These are phyloP conservation scores for Ia io DNA, from an alignment of 2,113 vertebrate genomes.

Conservation along the genomic window DNA sequence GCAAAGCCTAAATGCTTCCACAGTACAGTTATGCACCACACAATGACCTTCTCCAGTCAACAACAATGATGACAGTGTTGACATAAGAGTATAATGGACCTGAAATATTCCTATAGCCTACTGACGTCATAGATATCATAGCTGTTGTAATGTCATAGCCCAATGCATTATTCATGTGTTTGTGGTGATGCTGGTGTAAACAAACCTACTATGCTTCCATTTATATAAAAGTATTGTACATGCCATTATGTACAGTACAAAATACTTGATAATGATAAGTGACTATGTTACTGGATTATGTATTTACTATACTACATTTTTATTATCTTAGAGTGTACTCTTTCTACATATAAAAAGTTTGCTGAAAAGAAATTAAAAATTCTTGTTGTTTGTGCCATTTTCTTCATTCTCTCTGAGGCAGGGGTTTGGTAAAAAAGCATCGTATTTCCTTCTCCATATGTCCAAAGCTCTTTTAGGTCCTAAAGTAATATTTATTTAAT, in stretches of 20 bases:
- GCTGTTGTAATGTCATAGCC: neutral
- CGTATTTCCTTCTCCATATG: neutral
- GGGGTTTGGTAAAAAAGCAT: neutral
- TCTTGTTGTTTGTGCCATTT: neutral
- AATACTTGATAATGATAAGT: neutral
- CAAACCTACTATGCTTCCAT: neutral
- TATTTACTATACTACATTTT: neutral
- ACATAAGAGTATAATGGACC: neutral
- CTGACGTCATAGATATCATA: neutral
- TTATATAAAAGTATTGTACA: neutral
- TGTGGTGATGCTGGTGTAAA: neutral
- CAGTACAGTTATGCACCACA: neutral
- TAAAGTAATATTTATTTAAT: slow-evolving; percentile 26
- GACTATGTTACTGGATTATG: neutral
- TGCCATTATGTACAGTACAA: neutral
- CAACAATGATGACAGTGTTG: neutral
- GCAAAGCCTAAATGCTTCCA: neutral
- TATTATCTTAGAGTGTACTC: neutral
- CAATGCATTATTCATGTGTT: neutral
- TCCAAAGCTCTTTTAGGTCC: neutral
- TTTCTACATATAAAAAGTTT: neutral
- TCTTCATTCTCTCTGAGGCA: neutral
- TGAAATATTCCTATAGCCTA: neutral
- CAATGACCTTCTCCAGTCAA: neutral
- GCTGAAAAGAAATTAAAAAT: neutral